A percentile compares a stretch with the other conserved stretches of the same genome.
These are phyloP conservation scores for Catalaphyllia jardinei DNA, from an alignment of 64 coral and sea anemone genomes.

Conservation along the genomic window DNA sequence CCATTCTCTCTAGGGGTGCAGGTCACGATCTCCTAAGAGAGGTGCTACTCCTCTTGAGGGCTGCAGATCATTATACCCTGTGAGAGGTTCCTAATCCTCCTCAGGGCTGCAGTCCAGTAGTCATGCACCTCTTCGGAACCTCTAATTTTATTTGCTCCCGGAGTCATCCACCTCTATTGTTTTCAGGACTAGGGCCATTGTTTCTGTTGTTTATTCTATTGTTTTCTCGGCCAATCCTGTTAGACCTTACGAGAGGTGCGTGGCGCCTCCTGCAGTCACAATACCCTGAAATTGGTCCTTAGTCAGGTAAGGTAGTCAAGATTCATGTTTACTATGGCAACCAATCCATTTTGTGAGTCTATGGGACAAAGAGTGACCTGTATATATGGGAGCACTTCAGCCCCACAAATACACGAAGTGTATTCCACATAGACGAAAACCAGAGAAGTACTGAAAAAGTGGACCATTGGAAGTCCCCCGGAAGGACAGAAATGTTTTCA, in stretches of 20 bases:
- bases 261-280: too few relatives aligned
- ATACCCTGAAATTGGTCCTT: not conserved
- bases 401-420: conserved; percentile 57
- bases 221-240: too few relatives aligned
- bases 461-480: not conserved
- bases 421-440: conserved; percentile 44
- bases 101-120: too few relatives aligned
- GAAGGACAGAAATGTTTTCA: not conserved
- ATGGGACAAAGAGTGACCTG: conserved; percentile 37
- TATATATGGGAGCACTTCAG: conserved; percentile 44
- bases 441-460: not conserved
- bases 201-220: too few relatives aligned
- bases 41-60: not conserved
- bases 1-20: too few relatives aligned
- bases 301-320: not conserved
- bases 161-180: too few relatives aligned
- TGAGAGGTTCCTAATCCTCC: not conserved
- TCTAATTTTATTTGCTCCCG: too few relatives aligned
- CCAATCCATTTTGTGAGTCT: not conserved
- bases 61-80: not conserved
- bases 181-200: too few relatives aligned
- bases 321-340: conserved; percentile 30
- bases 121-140: too few relatives aligned
- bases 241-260: too few relatives aligned
- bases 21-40: too few relatives aligned